Evolutionary conservation across 2,888 invertebrate species (phyloP), one percentile per base, ranked within the genome.

Genomic region (Vannuccia rotundouncinata): DNA sequence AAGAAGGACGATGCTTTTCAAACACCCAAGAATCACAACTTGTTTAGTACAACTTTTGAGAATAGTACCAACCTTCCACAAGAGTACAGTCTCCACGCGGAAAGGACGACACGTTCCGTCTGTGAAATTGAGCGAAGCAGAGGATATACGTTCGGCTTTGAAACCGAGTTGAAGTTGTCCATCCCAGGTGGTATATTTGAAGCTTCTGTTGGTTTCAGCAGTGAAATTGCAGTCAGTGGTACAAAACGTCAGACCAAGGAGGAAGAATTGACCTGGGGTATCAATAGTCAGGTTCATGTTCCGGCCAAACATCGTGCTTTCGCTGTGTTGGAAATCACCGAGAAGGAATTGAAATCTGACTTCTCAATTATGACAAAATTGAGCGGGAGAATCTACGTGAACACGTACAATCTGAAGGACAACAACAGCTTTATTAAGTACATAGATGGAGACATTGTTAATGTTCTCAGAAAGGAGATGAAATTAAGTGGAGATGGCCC

Each of bases 151-250:
- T 85, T 85, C 79, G 87, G 87, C 29, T 82, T 85, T 29, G 87
- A 88, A 81, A 85, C 86, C 60, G 85, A 86, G 79, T 81, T 88
- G 74, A 85, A 84, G 29, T 84, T 88, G 79, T 86, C 86, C 82
- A 85, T 86, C 29, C 88, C 88, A 1, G 85, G 87, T 66, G 88
- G 88, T 83, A 85, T 88, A 59, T 83, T 88, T 2, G 87, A 88
- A 83, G 82, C 86, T 77, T 86, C 87, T 81, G 87, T 87, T 29
- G 87, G 87, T 0, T 88, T 87, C 83, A 85, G 85, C 75, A 85
- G 86, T 79, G 88, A 88, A 82, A 84, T 86, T 82, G 85, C 85
- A 66, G 85, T 88, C 82, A 86, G 85, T 81, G 85, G 85, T 59
- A 83, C 85, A 29, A 84, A 83, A 45, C 88, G 88, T 73, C 86